Percentiles rank a stretch among this genome's conserved stretches.
Evolutionary conservation across 2,797 vertebrate genomes (phyloP).

Genomic region (Fringilla coelebs): DNA sequence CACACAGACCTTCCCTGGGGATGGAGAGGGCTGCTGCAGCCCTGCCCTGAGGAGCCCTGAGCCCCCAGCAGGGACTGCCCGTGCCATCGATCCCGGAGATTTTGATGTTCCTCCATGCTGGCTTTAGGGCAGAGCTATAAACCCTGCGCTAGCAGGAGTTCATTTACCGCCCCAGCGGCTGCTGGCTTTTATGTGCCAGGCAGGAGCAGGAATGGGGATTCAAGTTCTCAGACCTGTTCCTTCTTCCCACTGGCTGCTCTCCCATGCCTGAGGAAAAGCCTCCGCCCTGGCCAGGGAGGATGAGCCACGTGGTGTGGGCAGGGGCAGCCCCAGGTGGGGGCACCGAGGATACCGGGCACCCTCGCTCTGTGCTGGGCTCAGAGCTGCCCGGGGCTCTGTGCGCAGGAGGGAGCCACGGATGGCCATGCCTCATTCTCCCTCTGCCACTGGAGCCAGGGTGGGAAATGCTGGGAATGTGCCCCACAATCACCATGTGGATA

Average conservation of each 20-base stretch:
- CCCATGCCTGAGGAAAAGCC: background rate
- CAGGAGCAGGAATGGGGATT: background rate
- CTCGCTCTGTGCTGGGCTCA: accelerated
- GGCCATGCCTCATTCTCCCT: accelerated
- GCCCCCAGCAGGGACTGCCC: background rate
- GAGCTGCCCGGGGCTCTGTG: accelerated
- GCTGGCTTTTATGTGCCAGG: background rate
- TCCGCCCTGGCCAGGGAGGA: accelerated
- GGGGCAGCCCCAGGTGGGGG: background rate
- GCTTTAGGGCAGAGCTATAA: background rate
- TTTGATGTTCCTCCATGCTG: accelerated
- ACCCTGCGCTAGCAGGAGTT: background rate
- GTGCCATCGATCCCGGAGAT: background rate
- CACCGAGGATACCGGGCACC: accelerated
- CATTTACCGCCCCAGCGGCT: background rate
- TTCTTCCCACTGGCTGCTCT: background rate
- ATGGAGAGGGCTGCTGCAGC: background rate
- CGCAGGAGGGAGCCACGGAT: background rate
- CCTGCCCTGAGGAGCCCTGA: background rate
- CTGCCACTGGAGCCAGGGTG: background rate
- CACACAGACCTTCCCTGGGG: accelerated
- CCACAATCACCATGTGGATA: accelerated
- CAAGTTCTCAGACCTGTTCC: background rate
- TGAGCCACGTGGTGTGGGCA: accelerated
- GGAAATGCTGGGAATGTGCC: accelerated